A percentile compares a stretch with the other conserved stretches of the same genome.
phyloP scores from a whole-genome alignment of 1,140 invertebrate species.

The Zaprionus gabonicus region DNA sequence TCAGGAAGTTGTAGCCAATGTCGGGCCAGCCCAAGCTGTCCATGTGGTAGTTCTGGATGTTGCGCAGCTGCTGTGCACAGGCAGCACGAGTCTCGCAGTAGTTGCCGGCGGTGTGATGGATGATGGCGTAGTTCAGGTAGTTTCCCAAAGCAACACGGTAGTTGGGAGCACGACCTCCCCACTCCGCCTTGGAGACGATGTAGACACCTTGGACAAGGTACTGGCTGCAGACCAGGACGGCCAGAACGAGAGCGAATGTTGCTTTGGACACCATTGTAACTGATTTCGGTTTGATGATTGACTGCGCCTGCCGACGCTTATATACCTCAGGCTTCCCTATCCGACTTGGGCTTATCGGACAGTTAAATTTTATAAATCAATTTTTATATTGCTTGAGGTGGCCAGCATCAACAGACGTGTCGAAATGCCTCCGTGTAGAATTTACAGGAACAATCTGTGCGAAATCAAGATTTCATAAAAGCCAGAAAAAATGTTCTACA shows the following conservation, averaged over 20 bases:
- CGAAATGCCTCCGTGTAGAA: too few relatives aligned
- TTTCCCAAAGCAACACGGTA: slow-evolving; percentile 80
- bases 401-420: too few relatives aligned
- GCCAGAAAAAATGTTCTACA: too few relatives aligned
- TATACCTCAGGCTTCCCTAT: slow-evolving; percentile 6
- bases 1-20: slow-evolving; percentile 88
- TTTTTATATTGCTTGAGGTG: too few relatives aligned
- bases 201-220: slow-evolving; percentile 47
- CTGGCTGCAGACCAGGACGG: slow-evolving; percentile 56
- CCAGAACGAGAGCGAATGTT: slow-evolving; percentile 39
- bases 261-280: slow-evolving; percentile 52
- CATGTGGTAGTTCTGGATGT: slow-evolving; percentile 86
- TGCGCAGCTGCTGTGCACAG: slow-evolving; percentile 85
- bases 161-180: slow-evolving; percentile 86
- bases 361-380: too few relatives aligned
- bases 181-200: slow-evolving; percentile 86
- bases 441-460: too few relatives aligned
- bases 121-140: slow-evolving; percentile 89
- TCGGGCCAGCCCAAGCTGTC: slow-evolving; percentile 88
- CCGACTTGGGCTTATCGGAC: slow-evolving; percentile 2
- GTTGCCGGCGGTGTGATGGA: slow-evolving; percentile 89
- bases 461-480: too few relatives aligned
- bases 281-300: slow-evolving; percentile 7
- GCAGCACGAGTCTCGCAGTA: slow-evolving; percentile 81
- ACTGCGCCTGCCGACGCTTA: slow-evolving; percentile 9